These are phyloP conservation scores for Neopelma chrysocephalum DNA, from an alignment of 2,797 vertebrate species.

Conservation along the genomic window DNA sequence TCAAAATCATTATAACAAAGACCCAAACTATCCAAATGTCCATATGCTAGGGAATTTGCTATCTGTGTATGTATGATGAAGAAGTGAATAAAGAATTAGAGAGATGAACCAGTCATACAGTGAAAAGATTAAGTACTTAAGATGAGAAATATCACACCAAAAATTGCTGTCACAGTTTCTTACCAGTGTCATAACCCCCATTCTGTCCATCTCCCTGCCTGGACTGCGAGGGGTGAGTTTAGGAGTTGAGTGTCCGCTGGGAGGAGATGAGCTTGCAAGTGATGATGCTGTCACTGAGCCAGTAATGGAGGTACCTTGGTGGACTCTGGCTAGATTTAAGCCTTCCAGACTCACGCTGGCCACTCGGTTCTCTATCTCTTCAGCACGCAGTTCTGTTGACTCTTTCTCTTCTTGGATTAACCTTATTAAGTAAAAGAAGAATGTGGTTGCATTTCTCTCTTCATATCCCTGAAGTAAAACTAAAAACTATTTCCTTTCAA, in stretches of 20 bases:
- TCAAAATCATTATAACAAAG: not conserved
- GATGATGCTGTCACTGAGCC: slow-evolving; percentile 96
- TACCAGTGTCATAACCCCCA: slow-evolving; percentile 99
- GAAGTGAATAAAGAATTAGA: not conserved
- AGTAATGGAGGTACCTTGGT: slow-evolving; percentile 92
- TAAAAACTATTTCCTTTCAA: not conserved
- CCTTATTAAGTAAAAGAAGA: slow-evolving; percentile 70
- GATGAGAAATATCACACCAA: not conserved
- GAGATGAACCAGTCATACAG: not conserved
- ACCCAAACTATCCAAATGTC: not conserved
- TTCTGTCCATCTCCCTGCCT: slow-evolving; percentile 95
- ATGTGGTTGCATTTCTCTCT: not conserved
- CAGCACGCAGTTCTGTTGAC: slow-evolving; percentile 94
- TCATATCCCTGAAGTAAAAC: not conserved
- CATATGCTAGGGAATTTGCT: not conserved
- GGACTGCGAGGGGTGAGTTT: slow-evolving; percentile 95
- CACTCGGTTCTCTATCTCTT: slow-evolving; percentile 97
- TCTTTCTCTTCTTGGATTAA: slow-evolving; percentile 99
- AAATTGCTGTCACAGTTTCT: not conserved
- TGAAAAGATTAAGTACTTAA: not conserved
- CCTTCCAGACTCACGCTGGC: slow-evolving; percentile 97
- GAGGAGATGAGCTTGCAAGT: slow-evolving; percentile 94
- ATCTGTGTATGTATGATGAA: not conserved
- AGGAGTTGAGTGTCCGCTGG: slow-evolving; percentile 95
- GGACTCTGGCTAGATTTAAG: slow-evolving; percentile 92